Evolutionary conservation across 2,888 invertebrate species (phyloP).

Genomic region (Calephelis perditalis): DNA sequence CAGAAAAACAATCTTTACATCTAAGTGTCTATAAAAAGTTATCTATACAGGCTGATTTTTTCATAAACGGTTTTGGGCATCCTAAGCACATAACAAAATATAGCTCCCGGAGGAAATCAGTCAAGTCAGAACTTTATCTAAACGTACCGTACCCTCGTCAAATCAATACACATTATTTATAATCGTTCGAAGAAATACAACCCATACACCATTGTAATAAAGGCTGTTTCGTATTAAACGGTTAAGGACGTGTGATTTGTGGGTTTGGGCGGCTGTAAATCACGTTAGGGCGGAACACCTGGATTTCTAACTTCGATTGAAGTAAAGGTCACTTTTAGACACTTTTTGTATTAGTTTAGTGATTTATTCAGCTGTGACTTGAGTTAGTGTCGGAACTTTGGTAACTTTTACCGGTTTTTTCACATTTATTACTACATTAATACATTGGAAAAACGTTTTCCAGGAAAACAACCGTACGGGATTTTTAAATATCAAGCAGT

Average conservation of each 20-base stretch:
- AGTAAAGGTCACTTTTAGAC: slow-evolving; percentile 29
- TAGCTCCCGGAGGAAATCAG: slow-evolving; percentile 8
- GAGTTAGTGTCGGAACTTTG: slow-evolving; percentile 5
- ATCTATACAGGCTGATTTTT: neutral
- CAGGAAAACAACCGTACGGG: too few relatives aligned
- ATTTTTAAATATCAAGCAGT: too few relatives aligned
- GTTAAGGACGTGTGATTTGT: slow-evolving; percentile 28
- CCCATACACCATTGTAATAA: slow-evolving; percentile 13
- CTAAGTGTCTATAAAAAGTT: too few relatives aligned
- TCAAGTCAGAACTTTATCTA: slow-evolving; percentile 12
- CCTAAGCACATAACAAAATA: slow-evolving; percentile 1
- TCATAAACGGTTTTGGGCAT: neutral
- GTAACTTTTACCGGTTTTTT: slow-evolving; percentile 3
- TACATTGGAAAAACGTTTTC: neutral
- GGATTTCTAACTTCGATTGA: slow-evolving; percentile 29
- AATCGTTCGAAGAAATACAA: neutral
- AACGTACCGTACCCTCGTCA: neutral
- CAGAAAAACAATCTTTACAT: too few relatives aligned
- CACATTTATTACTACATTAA: neutral
- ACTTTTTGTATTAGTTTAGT: slow-evolving; percentile 34
- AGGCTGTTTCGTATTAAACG: slow-evolving; percentile 18
- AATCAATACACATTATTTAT: slow-evolving; percentile 8
- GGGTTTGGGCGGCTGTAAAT: slow-evolving; percentile 30
- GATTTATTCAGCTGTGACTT: slow-evolving; percentile 25
- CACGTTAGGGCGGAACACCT: slow-evolving; percentile 31